Conservation (phyloP, 2,888 invertebrate species). For the Drosophila histrio region DNA sequence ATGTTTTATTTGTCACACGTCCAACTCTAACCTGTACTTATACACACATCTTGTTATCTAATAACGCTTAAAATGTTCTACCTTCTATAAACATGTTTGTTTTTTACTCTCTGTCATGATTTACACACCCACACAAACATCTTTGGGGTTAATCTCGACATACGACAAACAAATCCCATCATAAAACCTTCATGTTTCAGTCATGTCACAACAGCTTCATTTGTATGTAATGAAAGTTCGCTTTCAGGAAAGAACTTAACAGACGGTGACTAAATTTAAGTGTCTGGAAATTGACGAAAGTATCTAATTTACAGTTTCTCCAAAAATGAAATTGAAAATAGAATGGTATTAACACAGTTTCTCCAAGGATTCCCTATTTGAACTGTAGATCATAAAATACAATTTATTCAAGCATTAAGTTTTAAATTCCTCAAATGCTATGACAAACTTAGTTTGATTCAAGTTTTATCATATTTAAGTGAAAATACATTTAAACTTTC, state of each 20-base stretch:
- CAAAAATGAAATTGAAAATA: too few relatives aligned
- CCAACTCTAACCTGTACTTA: background rate
- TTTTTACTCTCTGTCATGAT: background rate
- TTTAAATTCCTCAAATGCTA: too few relatives aligned
- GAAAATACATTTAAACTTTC: too few relatives aligned
- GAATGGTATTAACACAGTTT: too few relatives aligned
- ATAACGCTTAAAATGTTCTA: conserved; percentile 3
- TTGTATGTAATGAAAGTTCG: background rate
- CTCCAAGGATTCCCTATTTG: background rate
- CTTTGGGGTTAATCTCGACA: background rate
- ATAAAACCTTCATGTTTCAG: conserved; percentile 10
- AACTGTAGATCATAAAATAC: background rate
- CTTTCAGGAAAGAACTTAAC: background rate
- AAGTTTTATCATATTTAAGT: too few relatives aligned
- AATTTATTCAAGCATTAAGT: background rate
- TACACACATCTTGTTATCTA: conserved; percentile 12
- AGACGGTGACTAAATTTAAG: too few relatives aligned
- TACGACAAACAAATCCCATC: background rate
- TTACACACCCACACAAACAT: background rate
- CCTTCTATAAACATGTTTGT: background rate
- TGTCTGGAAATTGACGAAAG: too few relatives aligned
- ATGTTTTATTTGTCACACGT: background rate
- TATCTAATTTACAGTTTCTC: too few relatives aligned
- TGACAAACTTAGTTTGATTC: too few relatives aligned
- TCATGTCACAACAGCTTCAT: conserved; percentile 7